These are phyloP conservation scores for Phataginus tetradactyla DNA, from an alignment of 2,797 vertebrate genomes.

Conservation along the genomic window DNA sequence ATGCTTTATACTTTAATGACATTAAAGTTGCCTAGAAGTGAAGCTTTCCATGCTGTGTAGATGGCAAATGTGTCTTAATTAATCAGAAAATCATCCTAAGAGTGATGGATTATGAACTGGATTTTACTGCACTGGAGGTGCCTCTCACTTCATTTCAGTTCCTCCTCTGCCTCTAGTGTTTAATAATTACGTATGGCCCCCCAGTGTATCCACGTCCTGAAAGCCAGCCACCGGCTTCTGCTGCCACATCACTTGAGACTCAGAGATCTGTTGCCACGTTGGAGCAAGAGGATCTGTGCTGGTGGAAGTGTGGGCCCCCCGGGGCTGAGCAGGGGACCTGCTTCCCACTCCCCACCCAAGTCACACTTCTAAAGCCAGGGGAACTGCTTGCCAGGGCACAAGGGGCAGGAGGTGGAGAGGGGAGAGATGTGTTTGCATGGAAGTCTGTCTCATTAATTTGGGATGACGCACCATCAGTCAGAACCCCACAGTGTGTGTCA, in stretches of 20 bases:
- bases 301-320: background rate
- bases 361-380: background rate
- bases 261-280: rapidly evolving
- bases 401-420: no score
- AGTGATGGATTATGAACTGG: no score
- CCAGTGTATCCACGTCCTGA: background rate
- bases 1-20: background rate
- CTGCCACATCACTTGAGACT: no score
- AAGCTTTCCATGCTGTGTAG: background rate
- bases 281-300: background rate
- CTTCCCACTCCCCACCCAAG: background rate
- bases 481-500: rapidly evolving
- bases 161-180: background rate
- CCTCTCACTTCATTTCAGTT: background rate
- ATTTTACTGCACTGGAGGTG: background rate
- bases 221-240: background rate
- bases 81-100: background rate
- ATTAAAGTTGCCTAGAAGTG: background rate
- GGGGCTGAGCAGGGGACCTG: background rate
- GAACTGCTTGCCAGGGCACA: background rate
- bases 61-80: background rate
- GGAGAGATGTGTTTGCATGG: rapidly evolving
- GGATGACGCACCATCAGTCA: background rate
- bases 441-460: background rate
- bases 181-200: rapidly evolving